phyloP scores from a whole-genome alignment of 1,140 invertebrate species.

The Chironomus striatipennis region DNA sequence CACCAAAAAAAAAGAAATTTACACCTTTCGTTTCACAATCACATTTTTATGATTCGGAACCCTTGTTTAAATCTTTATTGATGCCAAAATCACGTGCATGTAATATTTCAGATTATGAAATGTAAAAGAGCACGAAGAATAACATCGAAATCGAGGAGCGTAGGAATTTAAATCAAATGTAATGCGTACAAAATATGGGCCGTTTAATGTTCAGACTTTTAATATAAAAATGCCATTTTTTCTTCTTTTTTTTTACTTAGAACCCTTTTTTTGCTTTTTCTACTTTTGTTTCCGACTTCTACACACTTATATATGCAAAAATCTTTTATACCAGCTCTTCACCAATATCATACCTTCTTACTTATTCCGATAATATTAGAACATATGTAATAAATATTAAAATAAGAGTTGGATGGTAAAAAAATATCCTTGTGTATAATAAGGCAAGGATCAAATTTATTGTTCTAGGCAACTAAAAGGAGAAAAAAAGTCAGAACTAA shows the following conservation, averaged over 20 bases:
- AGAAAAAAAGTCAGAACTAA: no score
- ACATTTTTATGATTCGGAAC: background rate
- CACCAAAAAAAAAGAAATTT: background rate
- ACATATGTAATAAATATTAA: slow-evolving; percentile 19
- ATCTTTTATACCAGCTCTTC: background rate
- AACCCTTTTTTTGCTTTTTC: background rate
- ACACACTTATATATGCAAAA: background rate
- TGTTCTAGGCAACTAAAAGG: no score
- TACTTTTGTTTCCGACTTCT: background rate
- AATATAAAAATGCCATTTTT: slow-evolving; percentile 8
- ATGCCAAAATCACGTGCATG: slow-evolving; percentile 23
- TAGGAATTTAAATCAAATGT: slow-evolving; percentile 5
- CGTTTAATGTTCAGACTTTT: slow-evolving; percentile 1
- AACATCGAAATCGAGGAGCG: background rate
- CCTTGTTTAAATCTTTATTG: slow-evolving; percentile 14
- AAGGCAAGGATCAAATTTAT: no score
- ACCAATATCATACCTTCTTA: background rate
- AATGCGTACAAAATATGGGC: slow-evolving; percentile 19
- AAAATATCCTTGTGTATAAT: no score
- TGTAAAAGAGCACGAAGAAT: background rate
- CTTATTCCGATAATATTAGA: background rate
- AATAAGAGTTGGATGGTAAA: no score
- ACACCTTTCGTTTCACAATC: background rate
- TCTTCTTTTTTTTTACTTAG: background rate
- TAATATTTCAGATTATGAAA: slow-evolving; percentile 19